A percentile compares a stretch with the other conserved stretches of the same genome.
Evolutionary conservation across 2,888 invertebrate genomes (phyloP).

Genomic region (Hirudinaria manillensis): DNA sequence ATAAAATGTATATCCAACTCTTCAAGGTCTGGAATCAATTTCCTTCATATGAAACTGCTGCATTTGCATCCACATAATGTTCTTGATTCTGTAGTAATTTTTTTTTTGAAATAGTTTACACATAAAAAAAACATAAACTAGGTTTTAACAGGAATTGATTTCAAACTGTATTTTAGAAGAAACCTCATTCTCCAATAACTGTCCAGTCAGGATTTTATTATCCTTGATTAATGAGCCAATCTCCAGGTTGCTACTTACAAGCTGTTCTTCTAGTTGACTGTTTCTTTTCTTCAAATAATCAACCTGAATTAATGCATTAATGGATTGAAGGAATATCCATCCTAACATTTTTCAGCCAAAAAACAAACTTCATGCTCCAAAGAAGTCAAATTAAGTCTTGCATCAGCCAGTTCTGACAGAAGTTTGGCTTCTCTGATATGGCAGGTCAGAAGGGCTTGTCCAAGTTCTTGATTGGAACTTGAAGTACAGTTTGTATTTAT

Average conservation of each 20-base stretch:
- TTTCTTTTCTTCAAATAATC: not conserved
- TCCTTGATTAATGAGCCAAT: conserved; percentile 7
- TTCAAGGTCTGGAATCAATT: too few species aligned
- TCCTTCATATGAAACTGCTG: too few species aligned
- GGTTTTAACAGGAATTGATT: too few species aligned
- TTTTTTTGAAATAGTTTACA: too few species aligned
- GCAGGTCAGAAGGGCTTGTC: conserved; percentile 2
- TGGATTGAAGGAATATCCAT: not conserved
- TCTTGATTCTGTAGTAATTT: too few species aligned
- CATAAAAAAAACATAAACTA: too few species aligned
- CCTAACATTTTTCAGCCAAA: not conserved
- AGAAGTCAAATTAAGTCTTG: conserved; percentile 7
- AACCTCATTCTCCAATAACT: not conserved
- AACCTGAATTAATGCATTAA: not conserved
- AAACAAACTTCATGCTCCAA: conserved; percentile 10
- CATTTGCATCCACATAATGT: too few species aligned
- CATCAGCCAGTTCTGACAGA: conserved; percentile 13
- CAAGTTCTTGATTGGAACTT: conserved; percentile 1
- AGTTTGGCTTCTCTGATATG: conserved; percentile 17
- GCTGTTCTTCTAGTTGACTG: not conserved
- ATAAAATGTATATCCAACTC: too few species aligned
- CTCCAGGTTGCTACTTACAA: not conserved
- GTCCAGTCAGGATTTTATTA: not conserved
- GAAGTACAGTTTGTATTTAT: not conserved
- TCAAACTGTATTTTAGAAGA: too few species aligned